Evolutionary conservation across 1,140 invertebrate species (phyloP), one percentile per base, ranked within the genome.

Genomic region (Bombus affinis): DNA sequence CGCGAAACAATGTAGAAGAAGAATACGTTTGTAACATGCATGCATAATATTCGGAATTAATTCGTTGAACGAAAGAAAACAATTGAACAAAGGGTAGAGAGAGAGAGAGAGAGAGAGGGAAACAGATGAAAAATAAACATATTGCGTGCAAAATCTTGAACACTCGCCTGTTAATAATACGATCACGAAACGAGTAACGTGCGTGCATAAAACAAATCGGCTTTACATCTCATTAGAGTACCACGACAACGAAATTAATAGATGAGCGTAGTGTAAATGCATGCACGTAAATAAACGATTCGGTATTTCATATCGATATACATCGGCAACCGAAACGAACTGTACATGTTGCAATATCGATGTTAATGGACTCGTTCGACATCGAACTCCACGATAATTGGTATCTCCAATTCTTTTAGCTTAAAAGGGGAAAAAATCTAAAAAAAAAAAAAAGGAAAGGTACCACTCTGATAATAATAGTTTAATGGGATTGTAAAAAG

Each of bases 231-330:
- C 81, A 83, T 83, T 83, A 77, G 32, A 66, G 6, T 35, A 42
- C n/a, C 59, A 75, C 72, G 59, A 37, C 13, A 66, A 83, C 15
- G 72, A 53, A 76, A 77, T 76, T 70, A 83, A 68, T 73, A 39
- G 25, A 28, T 18, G 62, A 22, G 32, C 1, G 18, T 13, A 62
- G 70, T 53, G 81, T 77, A 83, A 82, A 83, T 68, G 32, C 8
- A 53, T 28, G 35, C 35, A 47, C 25, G 59, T 68, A 53, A 68
- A 76, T 77, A 75, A 76, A 83, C 73, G 10, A 37, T 15, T 25
- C 28, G 35, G 28, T 53, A 18, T 68, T 68, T 32, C 73, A 8
- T 12, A 1, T 47, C 18, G 65, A 2, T 68, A 25, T 6, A n/a
- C 12, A 77, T 57, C 37, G 53, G 2, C 72, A 2, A 28, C 10